Conservation (phyloP, 2,888 invertebrate species). For the Calameuta pallipes region DNA sequence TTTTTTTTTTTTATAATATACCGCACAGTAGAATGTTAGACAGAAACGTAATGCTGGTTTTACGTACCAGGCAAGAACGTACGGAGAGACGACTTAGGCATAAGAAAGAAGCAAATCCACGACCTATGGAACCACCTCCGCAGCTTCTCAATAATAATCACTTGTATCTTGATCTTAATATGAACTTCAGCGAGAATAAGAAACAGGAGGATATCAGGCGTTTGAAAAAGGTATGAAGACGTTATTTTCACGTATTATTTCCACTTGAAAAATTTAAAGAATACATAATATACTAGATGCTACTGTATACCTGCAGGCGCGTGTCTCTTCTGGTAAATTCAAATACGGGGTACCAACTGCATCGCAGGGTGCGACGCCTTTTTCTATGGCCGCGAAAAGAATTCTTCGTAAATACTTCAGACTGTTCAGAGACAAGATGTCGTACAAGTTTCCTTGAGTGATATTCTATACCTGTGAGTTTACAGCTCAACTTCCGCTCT, state of each 20-base stretch:
- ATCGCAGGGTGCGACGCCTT: too few relatives aligned
- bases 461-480: background rate
- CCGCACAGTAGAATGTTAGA: constrained; percentile 43
- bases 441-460: constrained; percentile 39
- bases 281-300: background rate
- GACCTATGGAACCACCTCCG: constrained; percentile 53
- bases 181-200: constrained; percentile 45
- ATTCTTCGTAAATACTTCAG: constrained; percentile 40
- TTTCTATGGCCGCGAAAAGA: too few relatives aligned
- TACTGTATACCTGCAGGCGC: background rate
- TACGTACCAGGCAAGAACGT: constrained; percentile 53
- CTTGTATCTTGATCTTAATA: constrained; percentile 50
- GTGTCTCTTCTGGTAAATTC: background rate
- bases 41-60: constrained; percentile 48
- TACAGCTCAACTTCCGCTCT: background rate
- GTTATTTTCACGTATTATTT: background rate
- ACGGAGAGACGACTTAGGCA: constrained; percentile 54
- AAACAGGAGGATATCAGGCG: constrained; percentile 38
- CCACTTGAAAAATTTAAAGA: background rate
- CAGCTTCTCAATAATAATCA: constrained; percentile 51
- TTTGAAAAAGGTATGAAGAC: constrained; percentile 42
- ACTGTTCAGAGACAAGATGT: constrained; percentile 45
- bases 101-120: constrained; percentile 52
- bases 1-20: background rate
- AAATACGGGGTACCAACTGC: background rate